These are phyloP conservation scores for Notarius lentiginosus DNA, from an alignment of 2,113 vertebrate genomes.

Conservation along the genomic window DNA sequence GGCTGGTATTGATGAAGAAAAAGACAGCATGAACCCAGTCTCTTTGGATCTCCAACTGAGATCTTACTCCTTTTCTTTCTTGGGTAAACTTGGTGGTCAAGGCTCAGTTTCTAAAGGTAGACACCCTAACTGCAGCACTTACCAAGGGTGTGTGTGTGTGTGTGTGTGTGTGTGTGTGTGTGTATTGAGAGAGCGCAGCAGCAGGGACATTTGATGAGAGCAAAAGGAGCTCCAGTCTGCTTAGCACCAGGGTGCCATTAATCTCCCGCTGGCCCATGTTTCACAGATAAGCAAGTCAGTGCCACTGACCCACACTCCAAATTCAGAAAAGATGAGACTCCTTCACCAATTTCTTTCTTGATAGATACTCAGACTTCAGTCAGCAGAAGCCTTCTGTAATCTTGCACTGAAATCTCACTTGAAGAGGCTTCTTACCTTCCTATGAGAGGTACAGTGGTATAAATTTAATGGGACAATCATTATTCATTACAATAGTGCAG, in stretches of 20 bases:
- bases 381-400: neutral
- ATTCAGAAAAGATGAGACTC: neutral
- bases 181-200: slow-evolving; percentile 1
- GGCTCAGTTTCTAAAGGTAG: neutral
- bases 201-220: slow-evolving; percentile 40
- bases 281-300: slow-evolving; percentile 24
- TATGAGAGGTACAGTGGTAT: neutral
- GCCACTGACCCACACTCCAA: slow-evolving; percentile 11
- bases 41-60: slow-evolving; percentile 8
- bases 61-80: slow-evolving; percentile 1
- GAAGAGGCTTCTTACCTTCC: neutral
- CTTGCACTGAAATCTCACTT: neutral
- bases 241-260: slow-evolving; percentile 37
- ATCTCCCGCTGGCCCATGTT: slow-evolving; percentile 41
- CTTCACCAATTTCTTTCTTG: neutral
- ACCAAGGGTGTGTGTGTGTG: neutral
- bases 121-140: too few relatives aligned
- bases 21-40: neutral
- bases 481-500: too few relatives aligned
- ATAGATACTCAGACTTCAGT: neutral
- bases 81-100: neutral
- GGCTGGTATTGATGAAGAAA: slow-evolving; percentile 16
- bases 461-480: neutral
- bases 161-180: neutral
- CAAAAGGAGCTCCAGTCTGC: slow-evolving; percentile 38